A percentile compares a stretch with the other conserved stretches of the same genome.
phyloP scores from a whole-genome alignment of 1,140 invertebrate genomes.

The Meloidogyne exigua region DNA sequence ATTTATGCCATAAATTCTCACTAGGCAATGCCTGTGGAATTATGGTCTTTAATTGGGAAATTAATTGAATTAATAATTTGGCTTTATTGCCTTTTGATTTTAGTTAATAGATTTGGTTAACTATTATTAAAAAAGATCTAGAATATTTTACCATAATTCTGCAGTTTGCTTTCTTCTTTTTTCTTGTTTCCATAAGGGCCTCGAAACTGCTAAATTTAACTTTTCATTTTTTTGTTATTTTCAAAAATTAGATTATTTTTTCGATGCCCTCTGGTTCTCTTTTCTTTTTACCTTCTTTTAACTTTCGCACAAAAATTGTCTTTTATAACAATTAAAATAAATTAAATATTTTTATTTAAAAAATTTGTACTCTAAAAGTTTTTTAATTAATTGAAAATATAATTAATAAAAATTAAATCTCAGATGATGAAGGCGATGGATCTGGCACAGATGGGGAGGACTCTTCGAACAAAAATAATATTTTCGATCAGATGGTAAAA shows the following conservation, averaged over 20 bases:
- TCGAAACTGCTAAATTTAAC: background rate
- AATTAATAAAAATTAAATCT: slow-evolving; percentile 1
- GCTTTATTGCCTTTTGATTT: too few species aligned
- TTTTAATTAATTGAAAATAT: background rate
- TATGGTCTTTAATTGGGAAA: too few species aligned
- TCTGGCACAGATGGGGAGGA: background rate
- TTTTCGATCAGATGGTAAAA: background rate
- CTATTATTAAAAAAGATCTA: too few species aligned
- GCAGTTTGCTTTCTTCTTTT: too few species aligned
- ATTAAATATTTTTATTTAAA: background rate
- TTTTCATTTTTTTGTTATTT: background rate
- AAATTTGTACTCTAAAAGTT: background rate
- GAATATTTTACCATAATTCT: too few species aligned
- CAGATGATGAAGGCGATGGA: slow-evolving; percentile 11
- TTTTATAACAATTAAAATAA: background rate
- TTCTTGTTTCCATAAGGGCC: too few species aligned
- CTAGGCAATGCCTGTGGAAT: too few species aligned
- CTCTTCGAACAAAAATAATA: background rate
- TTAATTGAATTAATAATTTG: too few species aligned
- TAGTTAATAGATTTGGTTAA: too few species aligned
- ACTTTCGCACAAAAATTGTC: background rate
- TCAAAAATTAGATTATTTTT: background rate
- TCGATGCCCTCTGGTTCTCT: background rate
- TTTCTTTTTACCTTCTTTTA: background rate
- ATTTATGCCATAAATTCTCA: too few species aligned